Base-by-base conservation (phyloP, 1,140 invertebrate species). In the Euura saliciscinereae region DNA sequence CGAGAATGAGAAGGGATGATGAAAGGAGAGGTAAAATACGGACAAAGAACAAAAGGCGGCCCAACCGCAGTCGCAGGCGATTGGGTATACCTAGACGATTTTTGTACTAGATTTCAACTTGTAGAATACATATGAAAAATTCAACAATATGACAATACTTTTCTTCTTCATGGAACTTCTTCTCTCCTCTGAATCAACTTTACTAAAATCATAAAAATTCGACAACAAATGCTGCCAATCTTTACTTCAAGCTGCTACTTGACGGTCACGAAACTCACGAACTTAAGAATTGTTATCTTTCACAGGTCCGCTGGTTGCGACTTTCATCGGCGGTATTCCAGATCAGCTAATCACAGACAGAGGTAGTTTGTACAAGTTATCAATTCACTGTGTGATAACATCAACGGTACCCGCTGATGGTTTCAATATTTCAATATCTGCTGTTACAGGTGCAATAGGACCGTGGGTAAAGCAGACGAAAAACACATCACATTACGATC, bases 21-120 rank as follows among this genome's bases (percentile, higher is more conserved):
- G 81, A 59, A 4, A 59, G 81, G 82, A 82, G 80, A 83, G 81
- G 79, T 84, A 84, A 84, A 85, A 80, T 80, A 77, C 72, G 77
- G 71, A 78, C 72, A 77, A 75, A 79, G 73, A 77, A 71, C 66
- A 81, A 81, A 83, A 79, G 80, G 79, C 78, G 78, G 78, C 80
- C 78, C 79, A 84, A 85, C 76, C 82, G 80, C 79, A 80, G 79
- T 83, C 80, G 78, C 80, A 80, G 78, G 80, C 83, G 80, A 85
- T 84, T 84, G 79, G 82, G 83, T 86, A 85, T 79, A 83, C 80
- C 72, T 79, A 75, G 74, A 77, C 11, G 66, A 67, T 77, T 76
- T 76, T 81, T 75, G 74, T 75, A 72, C 68, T 77, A 71, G 71
- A 64, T 11, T 59, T 6, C 3, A n/a, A 59, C 6, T 28, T 28